Base-by-base conservation (phyloP, 2,888 invertebrate genomes). In the Cylindroiulus punctatus region DNA sequence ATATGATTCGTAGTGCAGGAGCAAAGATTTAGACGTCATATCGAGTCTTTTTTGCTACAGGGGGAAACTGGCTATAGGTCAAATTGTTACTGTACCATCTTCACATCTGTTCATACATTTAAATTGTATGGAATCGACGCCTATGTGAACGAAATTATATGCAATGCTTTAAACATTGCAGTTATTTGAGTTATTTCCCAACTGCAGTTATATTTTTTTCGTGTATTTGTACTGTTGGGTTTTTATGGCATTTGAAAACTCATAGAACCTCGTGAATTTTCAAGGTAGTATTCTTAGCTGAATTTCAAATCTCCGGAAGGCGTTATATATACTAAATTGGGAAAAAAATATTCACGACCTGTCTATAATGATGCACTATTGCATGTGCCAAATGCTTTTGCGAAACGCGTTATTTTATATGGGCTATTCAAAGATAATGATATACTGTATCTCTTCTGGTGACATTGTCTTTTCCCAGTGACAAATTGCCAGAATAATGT, bases 361-460 rank as follows among this genome's bases (percentile, higher is more conserved):
- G 76, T 17, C 76, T 76, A 76, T 76, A 76, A 30, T 76, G 76
- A 76, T 76, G 32, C n/a, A 65, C 65, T 65, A 10, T 65, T 65
- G 65, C 12, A 26, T 65, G 65, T n/a, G 26, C 26, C 22, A 65
- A 22, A 65, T 65, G 26, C 30, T 76, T 76, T 30, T 30, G 30
- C 30, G 30, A 76, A 76, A 76, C n/a, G 30, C 76, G 30, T 76
- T 30, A 17, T 76, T 76, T 76, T 76, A 14, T 30, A 44, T 44
- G 14, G n/a, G 10, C 26, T 76, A 32, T 17, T 14, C 26, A 8
- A 76, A 30, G 30, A 30, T 30, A 76, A 76, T 76, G 30, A 26
- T 65, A 26, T 26, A n/a, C n/a, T n/a, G 36, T 36, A 76, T 76
- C 26, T 30, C 14, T 76, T 30, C 30, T 76, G 10, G 0, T 76